These are phyloP conservation scores for Mastomys natalensis DNA, from an alignment of 2,113 vertebrate species.

Conservation along the genomic window DNA sequence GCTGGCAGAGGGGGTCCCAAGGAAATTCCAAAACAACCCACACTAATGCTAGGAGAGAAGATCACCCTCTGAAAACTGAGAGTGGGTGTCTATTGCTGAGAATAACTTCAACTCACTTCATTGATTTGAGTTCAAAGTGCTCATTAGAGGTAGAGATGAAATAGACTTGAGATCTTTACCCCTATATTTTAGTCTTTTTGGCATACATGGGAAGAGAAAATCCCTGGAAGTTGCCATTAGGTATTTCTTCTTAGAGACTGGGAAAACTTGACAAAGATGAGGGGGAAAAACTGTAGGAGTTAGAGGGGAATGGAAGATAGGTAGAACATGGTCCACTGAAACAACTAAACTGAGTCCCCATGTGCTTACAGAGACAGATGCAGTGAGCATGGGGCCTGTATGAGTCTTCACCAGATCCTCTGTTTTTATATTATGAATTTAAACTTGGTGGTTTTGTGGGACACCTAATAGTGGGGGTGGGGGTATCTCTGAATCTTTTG, in stretches of 20 bases:
- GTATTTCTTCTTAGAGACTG: not conserved
- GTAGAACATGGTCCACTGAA: not conserved
- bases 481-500: not conserved
- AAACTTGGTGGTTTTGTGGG: not conserved
- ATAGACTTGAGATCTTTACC: not conserved
- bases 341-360: not conserved
- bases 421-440: not conserved
- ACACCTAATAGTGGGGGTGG: not conserved
- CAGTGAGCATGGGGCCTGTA: not conserved
- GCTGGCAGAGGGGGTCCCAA: not conserved
- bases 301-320: not conserved
- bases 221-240: not conserved
- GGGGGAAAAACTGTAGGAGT: not conserved
- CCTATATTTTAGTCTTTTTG: not conserved
- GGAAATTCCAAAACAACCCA: not conserved
- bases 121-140: not conserved
- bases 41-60: not conserved
- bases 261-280: not conserved
- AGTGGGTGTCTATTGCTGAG: not conserved
- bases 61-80: not conserved
- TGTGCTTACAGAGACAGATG: not conserved
- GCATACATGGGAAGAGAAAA: not conserved
- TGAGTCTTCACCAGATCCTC: not conserved
- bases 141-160: not conserved
- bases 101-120: not conserved